phyloP scores from a whole-genome alignment of 2,888 invertebrate species.

The Trichacis sp. region DNA sequence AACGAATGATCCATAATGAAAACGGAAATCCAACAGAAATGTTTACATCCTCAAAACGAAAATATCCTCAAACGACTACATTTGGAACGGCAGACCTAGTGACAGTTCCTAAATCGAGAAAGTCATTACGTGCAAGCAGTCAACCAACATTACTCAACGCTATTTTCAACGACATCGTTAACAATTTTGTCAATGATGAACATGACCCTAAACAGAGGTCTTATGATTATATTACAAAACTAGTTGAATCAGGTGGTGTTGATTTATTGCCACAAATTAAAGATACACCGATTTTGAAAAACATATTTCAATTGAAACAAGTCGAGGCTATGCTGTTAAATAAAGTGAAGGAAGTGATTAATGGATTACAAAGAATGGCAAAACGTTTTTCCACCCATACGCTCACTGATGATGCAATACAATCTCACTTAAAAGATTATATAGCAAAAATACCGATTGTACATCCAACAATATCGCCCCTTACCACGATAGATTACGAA shows the following conservation, averaged over 20 bases:
- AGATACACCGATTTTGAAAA: slow-evolving; percentile 45
- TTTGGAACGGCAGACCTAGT: slow-evolving; percentile 9
- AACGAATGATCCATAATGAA: no score
- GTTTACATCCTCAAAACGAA: background rate
- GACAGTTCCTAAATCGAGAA: background rate
- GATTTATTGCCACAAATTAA: slow-evolving; percentile 45
- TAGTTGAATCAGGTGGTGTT: slow-evolving; percentile 21
- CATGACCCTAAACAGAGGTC: slow-evolving; percentile 20
- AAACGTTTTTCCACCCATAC: slow-evolving; percentile 13
- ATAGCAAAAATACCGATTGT: slow-evolving; percentile 22
- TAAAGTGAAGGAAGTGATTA: slow-evolving; percentile 43
- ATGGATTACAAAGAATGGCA: slow-evolving; percentile 11
- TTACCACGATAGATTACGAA: slow-evolving; percentile 5
- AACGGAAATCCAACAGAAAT: no score
- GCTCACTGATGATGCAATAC: slow-evolving; percentile 24
- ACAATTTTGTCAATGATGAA: slow-evolving; percentile 46
- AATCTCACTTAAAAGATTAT: slow-evolving; percentile 25
- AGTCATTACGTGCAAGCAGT: no score
- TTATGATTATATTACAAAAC: slow-evolving; percentile 13
- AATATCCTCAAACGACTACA: slow-evolving; percentile 18
- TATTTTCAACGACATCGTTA: slow-evolving; percentile 50
- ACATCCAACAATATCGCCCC: slow-evolving; percentile 22
- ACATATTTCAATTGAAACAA: slow-evolving; percentile 47
- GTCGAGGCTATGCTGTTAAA: slow-evolving; percentile 49
- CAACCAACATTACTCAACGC: slow-evolving; percentile 26